A percentile compares a stretch with the other conserved stretches of the same genome.
These are phyloP conservation scores for Terrapene triunguis DNA, from an alignment of 2,113 vertebrate genomes.

Conservation along the genomic window DNA sequence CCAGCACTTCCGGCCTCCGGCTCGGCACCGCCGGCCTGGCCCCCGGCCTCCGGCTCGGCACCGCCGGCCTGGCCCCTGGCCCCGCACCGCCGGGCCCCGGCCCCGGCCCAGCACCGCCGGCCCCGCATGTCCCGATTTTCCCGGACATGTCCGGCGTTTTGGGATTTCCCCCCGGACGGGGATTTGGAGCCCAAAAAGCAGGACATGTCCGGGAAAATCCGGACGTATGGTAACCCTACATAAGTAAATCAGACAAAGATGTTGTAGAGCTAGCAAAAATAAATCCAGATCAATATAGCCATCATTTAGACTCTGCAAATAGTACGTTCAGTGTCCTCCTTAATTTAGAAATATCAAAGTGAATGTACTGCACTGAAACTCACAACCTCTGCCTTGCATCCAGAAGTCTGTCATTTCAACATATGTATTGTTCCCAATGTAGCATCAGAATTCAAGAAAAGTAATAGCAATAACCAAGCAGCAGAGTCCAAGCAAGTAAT, in stretches of 20 bases:
- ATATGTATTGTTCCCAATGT: not conserved
- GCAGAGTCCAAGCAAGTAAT: not conserved
- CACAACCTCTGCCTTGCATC: not conserved
- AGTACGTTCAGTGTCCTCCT: not conserved
- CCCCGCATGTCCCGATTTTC: too few species aligned
- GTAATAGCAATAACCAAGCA: not conserved
- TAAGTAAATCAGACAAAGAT: not conserved
- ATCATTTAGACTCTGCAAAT: not conserved
- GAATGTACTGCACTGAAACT: not conserved
- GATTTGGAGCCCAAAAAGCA: too few species aligned
- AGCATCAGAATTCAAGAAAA: not conserved
- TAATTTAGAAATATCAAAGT: not conserved
- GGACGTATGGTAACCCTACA: too few species aligned
- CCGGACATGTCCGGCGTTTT: too few species aligned
- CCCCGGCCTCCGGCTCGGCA: too few species aligned
- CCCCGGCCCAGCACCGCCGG: too few species aligned
- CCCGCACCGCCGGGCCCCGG: too few species aligned
- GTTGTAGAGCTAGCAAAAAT: not conserved
- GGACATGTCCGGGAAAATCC: too few species aligned
- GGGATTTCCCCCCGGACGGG: too few species aligned
- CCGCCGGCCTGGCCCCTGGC: too few species aligned
- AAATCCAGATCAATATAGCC: not conserved
- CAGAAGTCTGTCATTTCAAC: not conserved
- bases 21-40: too few species aligned
- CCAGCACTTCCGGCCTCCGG: too few species aligned